Evolutionary conservation across 2,113 vertebrate genomes (phyloP), one percentile per base, ranked within the genome.

Genomic region (Anhinga anhinga): DNA sequence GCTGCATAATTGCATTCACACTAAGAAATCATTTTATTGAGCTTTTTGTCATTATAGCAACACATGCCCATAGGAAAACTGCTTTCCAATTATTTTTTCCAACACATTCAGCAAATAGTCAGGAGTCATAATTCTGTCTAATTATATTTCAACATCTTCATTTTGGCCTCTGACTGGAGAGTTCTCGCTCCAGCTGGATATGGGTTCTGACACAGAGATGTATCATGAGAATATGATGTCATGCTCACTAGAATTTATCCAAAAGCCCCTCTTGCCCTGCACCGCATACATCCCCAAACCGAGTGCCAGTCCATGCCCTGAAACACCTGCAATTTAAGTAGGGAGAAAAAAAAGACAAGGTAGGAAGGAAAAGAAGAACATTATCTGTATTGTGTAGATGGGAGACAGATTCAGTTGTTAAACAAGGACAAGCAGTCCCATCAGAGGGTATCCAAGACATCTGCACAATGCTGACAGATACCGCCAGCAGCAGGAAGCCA

Each of bases 191-290:
- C 63, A 69, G 34, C 27, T 47, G 61, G 23, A 9, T 36, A 23
- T 4, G 8, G 5, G 16, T 49, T 89, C 52, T 79, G 62, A 52
- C n/a, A n/a, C 38, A 76, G 44, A 38, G n/a, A 21, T 42, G 70
- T 36, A 50, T 23, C 0, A 1, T 53, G 65, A 61, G 70, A 38
- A 18, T 17, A 9, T 1, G 4, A 19, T 1, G 6, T 26, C 9
- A 7, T 9, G 17, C 15, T 59, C 40, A 27, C 5, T 29, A 78
- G 61, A 45, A 34, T 42, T 79, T 27, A 66, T 52, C 44, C 42
- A 9, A 26, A 76, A 76, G 7, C 10, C 62, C 13, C 34, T 2
- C 0, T 5, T 77, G 45, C 36, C 16, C 38, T 49, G 34, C 13
- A 67, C 11, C 27, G 38, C 26, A n/a, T 16, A 36, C 9, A 36